Percentiles rank a stretch among this genome's conserved stretches.
These are phyloP conservation scores for Folsomia manolachei DNA, from an alignment of 2,888 invertebrate genomes.

Conservation along the genomic window DNA sequence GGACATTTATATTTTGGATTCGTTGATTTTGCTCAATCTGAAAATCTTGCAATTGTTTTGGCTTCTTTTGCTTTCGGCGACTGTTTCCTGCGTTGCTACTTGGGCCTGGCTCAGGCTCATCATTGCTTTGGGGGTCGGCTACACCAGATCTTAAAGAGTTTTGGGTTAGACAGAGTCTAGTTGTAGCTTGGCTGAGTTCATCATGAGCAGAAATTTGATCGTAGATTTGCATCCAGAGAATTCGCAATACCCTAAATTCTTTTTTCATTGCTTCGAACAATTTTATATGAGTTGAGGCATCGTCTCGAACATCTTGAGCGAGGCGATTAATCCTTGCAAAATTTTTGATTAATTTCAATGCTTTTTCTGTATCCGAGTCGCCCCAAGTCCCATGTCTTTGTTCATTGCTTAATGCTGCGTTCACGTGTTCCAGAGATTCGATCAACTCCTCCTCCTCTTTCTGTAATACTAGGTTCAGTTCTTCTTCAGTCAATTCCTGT, in stretches of 20 bases:
- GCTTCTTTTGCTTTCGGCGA: background rate
- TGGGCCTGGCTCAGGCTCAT: background rate
- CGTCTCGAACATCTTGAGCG: slow-evolving; percentile 54
- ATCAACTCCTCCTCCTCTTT: slow-evolving; percentile 51
- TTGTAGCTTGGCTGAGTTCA: slow-evolving; percentile 60
- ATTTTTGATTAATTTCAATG: slow-evolving; percentile 54
- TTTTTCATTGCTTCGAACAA: slow-evolving; percentile 64
- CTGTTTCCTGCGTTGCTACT: background rate
- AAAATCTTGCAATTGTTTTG: slow-evolving; percentile 34
- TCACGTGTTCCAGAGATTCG: slow-evolving; percentile 53
- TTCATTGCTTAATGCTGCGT: slow-evolving; percentile 50
- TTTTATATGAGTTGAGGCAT: slow-evolving; percentile 60
- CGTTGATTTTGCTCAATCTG: slow-evolving; percentile 34
- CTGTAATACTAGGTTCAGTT: slow-evolving; percentile 33
- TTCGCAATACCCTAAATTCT: slow-evolving; percentile 60
- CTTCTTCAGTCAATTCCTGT: slow-evolving; percentile 38
- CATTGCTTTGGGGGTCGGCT: background rate
- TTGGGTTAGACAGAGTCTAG: slow-evolving; percentile 32
- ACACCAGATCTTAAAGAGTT: background rate
- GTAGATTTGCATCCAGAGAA: slow-evolving; percentile 55
- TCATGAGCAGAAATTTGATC: slow-evolving; percentile 64
- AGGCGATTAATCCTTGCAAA: slow-evolving; percentile 55
- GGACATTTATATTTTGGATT: slow-evolving; percentile 45
- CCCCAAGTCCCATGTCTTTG: slow-evolving; percentile 64
- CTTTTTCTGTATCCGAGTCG: slow-evolving; percentile 58